phyloP scores from a whole-genome alignment of 2,888 invertebrate species.

The Tachina grossa region DNA sequence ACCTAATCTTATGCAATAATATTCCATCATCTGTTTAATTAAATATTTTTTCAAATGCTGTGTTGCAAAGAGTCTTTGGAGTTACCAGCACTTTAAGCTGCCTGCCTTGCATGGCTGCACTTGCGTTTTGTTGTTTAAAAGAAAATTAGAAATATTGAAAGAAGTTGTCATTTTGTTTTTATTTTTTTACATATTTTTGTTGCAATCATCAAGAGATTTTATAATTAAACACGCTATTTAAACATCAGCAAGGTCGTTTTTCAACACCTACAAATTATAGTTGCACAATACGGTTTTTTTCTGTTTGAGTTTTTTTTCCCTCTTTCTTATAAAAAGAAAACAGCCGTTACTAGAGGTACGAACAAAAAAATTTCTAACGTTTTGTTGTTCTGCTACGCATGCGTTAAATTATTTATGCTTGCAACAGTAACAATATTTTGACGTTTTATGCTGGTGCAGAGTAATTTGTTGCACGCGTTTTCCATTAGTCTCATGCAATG shows the following conservation, averaged over 20 bases:
- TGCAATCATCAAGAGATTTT: conserved; percentile 32
- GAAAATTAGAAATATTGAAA: background rate
- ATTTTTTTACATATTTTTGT: background rate
- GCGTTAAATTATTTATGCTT: conserved; percentile 47
- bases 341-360: conserved; percentile 31
- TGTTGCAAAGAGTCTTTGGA: conserved; percentile 12
- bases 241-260: conserved; percentile 66
- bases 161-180: conserved; percentile 36
- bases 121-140: background rate
- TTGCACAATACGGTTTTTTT: conserved; percentile 27
- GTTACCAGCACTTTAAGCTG: conserved; percentile 7
- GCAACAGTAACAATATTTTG: background rate
- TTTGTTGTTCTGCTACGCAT: conserved; percentile 59
- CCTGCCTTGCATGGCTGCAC: conserved; percentile 40
- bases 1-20: conserved; percentile 38
- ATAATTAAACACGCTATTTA: conserved; percentile 63
- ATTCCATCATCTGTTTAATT: conserved; percentile 9
- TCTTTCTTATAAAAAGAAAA: background rate
- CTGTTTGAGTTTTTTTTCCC: too few species aligned
- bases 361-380: conserved; percentile 48
- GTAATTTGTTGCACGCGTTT: conserved; percentile 15
- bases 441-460: background rate
- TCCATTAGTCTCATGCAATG: conserved; percentile 24
- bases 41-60: background rate
- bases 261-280: conserved; percentile 63